Percentiles rank a stretch among this genome's conserved stretches.
phyloP scores from a whole-genome alignment of 1,140 invertebrate species.

The Asobara japonica region DNA sequence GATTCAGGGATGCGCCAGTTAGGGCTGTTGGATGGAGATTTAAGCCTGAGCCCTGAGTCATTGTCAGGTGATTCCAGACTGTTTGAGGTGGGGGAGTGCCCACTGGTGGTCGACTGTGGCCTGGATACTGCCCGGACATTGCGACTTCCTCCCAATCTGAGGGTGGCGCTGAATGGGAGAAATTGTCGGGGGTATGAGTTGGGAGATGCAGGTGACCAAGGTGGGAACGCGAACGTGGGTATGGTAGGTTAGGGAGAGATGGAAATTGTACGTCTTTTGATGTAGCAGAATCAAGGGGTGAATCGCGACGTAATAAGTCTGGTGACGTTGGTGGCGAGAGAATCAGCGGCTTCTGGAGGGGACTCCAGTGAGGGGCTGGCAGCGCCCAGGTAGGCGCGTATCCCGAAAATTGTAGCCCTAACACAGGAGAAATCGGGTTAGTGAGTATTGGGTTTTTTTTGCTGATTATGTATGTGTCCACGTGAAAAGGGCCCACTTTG shows the following conservation, averaged over 20 bases:
- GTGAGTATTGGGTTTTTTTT: background rate
- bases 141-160: slow-evolving; percentile 46
- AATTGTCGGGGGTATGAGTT: background rate
- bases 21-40: slow-evolving; percentile 60
- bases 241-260: no score
- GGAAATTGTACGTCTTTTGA: background rate
- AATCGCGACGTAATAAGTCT: no score
- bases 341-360: slow-evolving; percentile 46
- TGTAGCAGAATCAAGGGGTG: no score
- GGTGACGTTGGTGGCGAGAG: background rate
- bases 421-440: slow-evolving; percentile 28
- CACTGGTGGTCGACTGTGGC: slow-evolving; percentile 62
- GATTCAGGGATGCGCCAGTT: slow-evolving; percentile 52
- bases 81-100: slow-evolving; percentile 62
- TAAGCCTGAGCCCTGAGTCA: slow-evolving; percentile 58
- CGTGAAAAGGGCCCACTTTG: no score
- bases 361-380: slow-evolving; percentile 48
- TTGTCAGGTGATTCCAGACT: slow-evolving; percentile 63
- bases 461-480: no score
- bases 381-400: slow-evolving; percentile 59
- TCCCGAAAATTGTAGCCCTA: slow-evolving; percentile 52
- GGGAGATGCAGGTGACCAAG: no score
- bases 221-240: no score
- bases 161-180: background rate
- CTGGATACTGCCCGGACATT: slow-evolving; percentile 64